phyloP scores from a whole-genome alignment of 1,140 invertebrate species.

The Pissodes strobi region DNA sequence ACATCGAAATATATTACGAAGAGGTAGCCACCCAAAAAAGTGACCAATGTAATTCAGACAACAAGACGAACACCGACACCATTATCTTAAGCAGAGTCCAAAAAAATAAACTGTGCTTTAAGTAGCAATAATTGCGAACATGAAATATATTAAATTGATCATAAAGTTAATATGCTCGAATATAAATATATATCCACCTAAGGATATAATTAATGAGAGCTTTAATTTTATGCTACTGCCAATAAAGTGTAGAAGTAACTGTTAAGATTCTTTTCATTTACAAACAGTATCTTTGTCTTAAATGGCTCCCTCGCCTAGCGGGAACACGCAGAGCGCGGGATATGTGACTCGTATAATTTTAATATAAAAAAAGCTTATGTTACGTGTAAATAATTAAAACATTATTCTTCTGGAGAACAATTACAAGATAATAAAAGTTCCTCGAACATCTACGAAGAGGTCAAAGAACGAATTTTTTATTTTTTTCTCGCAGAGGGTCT shows the following conservation, averaged over 20 bases:
- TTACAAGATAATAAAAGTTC: constrained; percentile 29
- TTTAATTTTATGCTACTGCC: constrained; percentile 10
- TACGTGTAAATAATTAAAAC: constrained; percentile 25
- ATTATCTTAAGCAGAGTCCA: too few relatives aligned
- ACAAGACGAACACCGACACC: too few relatives aligned
- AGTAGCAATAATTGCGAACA: too few relatives aligned
- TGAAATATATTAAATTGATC: too few relatives aligned
- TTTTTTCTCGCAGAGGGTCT: constrained; percentile 13
- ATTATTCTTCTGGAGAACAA: constrained; percentile 25
- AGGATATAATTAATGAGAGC: constrained; percentile 3
- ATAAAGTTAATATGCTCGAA: too few relatives aligned
- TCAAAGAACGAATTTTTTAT: constrained; percentile 27
- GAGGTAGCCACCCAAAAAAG: too few relatives aligned
- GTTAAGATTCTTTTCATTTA: constrained; percentile 13
- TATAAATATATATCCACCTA: too few relatives aligned
- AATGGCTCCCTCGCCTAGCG: constrained; percentile 9
- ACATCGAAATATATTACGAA: too few relatives aligned
- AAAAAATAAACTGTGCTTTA: too few relatives aligned
- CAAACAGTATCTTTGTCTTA: constrained; percentile 9
- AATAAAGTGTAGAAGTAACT: constrained; percentile 18
- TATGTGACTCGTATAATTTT: constrained; percentile 8
- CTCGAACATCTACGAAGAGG: constrained; percentile 25
- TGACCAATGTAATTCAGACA: too few relatives aligned
- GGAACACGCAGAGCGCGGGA: constrained; percentile 3
- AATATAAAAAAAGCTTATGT: constrained; percentile 6